Evolutionary conservation across 2,797 vertebrate species (phyloP), one percentile per base, ranked within the genome.

Genomic region (Remorina albescens): DNA sequence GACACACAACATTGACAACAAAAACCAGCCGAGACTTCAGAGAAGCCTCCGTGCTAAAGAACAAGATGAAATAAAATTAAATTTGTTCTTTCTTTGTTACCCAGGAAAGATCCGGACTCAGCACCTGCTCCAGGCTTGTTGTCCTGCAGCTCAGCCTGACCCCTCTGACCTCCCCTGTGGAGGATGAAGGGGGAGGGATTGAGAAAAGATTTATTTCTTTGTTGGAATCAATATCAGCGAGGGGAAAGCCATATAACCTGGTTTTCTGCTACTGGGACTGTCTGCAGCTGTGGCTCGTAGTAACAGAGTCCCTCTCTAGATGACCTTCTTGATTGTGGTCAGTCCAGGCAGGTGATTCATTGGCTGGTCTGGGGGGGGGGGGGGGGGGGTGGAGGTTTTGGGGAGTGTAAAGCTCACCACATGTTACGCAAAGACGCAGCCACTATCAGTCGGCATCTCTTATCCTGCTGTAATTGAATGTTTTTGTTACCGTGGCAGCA

Each of bases 251-350:
- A 37, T 28, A 6, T 34, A 44, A 49, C 44, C 5, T 1, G 32
- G 46, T 32, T 23, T 39, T 16, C 19, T 56, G 44, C 65, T 53
- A 1, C 30, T 71, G 50, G 66, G 67, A 0, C 49, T 56, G 28
- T 63, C 28, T 74, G 61, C 25, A 49, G 54, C 74, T 78, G 46
- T 74, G 41, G 1, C 41, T 55, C 26, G n/a, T 50, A 76, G 42
- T 47, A 49, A 46, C 18, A 51, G 37, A 55, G 76, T 67, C 58
- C n/a, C 30, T 81, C 59, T 66, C 19, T n/a, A 76, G 78, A 82
- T 80, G 75, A 78, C 79, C 77, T 83, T 65, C 60, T 68, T 79
- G 67, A 72, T 81, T 44, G 30, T 15, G 49, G 36, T 71, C 74
- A 58, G 68, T 37, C 46, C 30, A 25, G 72, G 63, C 50, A 70